Base-by-base conservation (phyloP, 2,888 invertebrate species). In the Strigamia transsilvanica region DNA sequence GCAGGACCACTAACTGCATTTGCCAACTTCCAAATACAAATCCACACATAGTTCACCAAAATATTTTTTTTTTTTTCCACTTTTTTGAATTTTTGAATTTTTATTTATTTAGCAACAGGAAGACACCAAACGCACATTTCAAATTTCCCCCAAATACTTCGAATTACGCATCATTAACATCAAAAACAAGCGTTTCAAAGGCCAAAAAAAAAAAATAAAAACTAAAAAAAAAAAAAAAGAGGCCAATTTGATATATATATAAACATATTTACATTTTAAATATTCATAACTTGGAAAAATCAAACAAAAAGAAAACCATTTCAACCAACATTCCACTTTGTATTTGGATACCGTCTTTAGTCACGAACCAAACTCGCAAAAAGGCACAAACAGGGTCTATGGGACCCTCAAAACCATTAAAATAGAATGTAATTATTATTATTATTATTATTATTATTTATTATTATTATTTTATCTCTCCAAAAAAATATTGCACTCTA, bases 401-500 rank as follows among this genome's bases (percentile, higher is more conserved):
- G 7, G 21, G 4, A 10, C n/a, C 61, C 23, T 21, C 2, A 61
- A 61, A 61, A 1, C n/a, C 21, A 61, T 23, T 46, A 46, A 46
- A 46, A 46, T 46, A 46, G 46, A 46, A 46, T 46, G 46, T 46
- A 46, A 15, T 46, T 10, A 38, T 38, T 2, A 27, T 27, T 2
- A 27, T 27, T 27, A 27, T 27, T 27, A 27, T 38, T 38, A 38
- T 38, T 38, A 27, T 27, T 27, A 27, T 27, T 27, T 2, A 27
- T 27, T 27, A 27, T 27, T 27, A 27, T 38, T 38, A 38, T 38
- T 38, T 38, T 38, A 38, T 15, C 6, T 61, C 18, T 21, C 23
- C 61, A 61, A 61, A 61, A 61, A 61, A 61, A 61, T 61, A 61
- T 61, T 61, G 61, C 61, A 61, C 61, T 10, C 61, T 61, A 61